Percentiles rank a stretch among this genome's conserved stretches.
Evolutionary conservation across 1,140 invertebrate species (phyloP).

Genomic region (Aphaenogaster rudis): DNA sequence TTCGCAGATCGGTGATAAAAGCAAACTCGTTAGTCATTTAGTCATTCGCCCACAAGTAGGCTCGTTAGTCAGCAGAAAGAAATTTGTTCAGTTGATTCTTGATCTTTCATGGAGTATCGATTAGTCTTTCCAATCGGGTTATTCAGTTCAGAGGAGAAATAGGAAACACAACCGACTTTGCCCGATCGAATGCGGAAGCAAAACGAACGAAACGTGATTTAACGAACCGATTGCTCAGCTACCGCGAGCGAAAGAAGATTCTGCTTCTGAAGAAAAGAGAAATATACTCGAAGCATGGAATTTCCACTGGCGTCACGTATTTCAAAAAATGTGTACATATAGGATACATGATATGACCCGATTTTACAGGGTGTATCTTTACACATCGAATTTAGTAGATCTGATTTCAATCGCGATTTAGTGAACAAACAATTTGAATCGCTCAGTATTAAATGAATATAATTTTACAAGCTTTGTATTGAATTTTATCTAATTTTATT

Average conservation of each 20-base stretch:
- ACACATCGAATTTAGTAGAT: not conserved
- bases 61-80: constrained; percentile 25
- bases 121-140: constrained; percentile 27
- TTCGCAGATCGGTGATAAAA: not conserved
- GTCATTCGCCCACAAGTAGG: not conserved
- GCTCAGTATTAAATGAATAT: not conserved
- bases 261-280: constrained; percentile 13
- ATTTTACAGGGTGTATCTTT: constrained; percentile 6
- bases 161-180: not conserved
- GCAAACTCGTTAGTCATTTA: not conserved
- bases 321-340: constrained; percentile 6
- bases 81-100: not conserved
- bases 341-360: not conserved
- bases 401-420: not conserved
- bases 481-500: not conserved
- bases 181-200: constrained; percentile 4
- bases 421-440: not conserved
- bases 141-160: constrained; percentile 21
- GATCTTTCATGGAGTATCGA: not conserved
- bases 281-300: not conserved
- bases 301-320: constrained; percentile 5
- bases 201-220: constrained; percentile 30
- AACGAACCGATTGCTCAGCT: constrained; percentile 37
- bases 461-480: not conserved
- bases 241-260: constrained; percentile 2